These are phyloP conservation scores for Drosophila burlai DNA, from an alignment of 1,140 invertebrate genomes.

Conservation along the genomic window DNA sequence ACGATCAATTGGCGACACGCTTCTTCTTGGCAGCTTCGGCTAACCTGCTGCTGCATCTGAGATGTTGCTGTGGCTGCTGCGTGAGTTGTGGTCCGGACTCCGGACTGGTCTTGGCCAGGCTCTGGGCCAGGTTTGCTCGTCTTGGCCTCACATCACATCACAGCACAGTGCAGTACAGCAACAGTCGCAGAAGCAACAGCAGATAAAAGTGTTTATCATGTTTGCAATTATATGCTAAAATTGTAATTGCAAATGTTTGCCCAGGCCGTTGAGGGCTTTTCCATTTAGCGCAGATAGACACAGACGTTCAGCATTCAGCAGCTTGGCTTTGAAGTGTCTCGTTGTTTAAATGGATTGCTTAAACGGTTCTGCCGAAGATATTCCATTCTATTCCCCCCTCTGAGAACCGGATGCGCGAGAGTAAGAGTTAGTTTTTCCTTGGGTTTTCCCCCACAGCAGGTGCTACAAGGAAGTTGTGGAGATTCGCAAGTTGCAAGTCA, in stretches of 20 bases:
- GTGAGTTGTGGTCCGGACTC: conserved; percentile 62
- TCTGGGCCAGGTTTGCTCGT: conserved; percentile 18
- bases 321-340: conserved; percentile 77
- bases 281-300: conserved; percentile 64
- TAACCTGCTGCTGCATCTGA: conserved; percentile 52
- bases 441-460: conserved; percentile 14
- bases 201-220: conserved; percentile 84
- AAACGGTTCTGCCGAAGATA: conserved; percentile 80
- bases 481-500: conserved; percentile 30
- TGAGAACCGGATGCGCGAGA: conserved; percentile 77
- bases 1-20: conserved; percentile 85
- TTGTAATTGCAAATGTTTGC: conserved; percentile 84
- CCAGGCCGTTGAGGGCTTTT: conserved; percentile 74
- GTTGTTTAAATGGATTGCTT: conserved; percentile 83
- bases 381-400: conserved; percentile 37
- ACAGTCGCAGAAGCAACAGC: conserved; percentile 34
- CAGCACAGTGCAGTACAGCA: conserved; percentile 25
- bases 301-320: conserved; percentile 35
- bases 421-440: conserved; percentile 39
- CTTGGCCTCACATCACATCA: conserved; percentile 22
- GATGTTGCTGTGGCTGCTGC: conserved; percentile 34
- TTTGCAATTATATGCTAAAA: conserved; percentile 84
- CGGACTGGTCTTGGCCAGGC: conserved; percentile 27
- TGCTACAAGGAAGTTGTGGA: conserved; percentile 33
- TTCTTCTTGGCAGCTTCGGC: conserved; percentile 73